These are phyloP conservation scores for Amblyopsis hoosieri DNA, from an alignment of 2,797 vertebrate genomes.

Conservation along the genomic window DNA sequence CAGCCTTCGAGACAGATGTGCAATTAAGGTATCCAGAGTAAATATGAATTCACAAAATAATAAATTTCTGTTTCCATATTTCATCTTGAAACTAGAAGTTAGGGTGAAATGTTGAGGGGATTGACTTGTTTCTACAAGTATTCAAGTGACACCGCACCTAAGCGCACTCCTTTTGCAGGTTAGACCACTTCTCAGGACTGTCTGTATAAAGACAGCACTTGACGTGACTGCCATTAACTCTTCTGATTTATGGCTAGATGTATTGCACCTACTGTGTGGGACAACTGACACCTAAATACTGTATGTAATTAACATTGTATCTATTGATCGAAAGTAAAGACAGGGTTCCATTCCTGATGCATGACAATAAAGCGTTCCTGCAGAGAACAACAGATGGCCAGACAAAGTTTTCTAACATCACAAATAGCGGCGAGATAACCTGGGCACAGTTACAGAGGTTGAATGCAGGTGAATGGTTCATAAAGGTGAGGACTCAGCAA, in stretches of 20 bases:
- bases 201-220: no score
- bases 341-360: slow-evolving; percentile 89
- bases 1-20: slow-evolving; percentile 91
- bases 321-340: slow-evolving; percentile 75
- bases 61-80: no score
- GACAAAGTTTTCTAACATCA: slow-evolving; percentile 65
- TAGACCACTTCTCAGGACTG: no score
- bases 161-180: neutral
- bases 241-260: no score
- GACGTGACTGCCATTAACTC: no score
- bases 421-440: slow-evolving; percentile 72
- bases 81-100: no score
- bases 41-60: no score
- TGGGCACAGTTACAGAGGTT: slow-evolving; percentile 80
- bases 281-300: no score
- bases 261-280: no score
- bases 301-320: neutral
- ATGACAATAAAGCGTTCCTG: slow-evolving; percentile 79
- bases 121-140: no score
- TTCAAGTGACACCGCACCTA: neutral
- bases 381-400: slow-evolving; percentile 85
- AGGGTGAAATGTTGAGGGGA: no score
- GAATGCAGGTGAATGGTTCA: slow-evolving; percentile 91
- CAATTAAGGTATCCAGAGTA: slow-evolving; percentile 84
- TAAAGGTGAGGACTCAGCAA: slow-evolving; percentile 79